Conservation (phyloP, 2,797 vertebrate species). For the Scolopax bukidnonensis region DNA sequence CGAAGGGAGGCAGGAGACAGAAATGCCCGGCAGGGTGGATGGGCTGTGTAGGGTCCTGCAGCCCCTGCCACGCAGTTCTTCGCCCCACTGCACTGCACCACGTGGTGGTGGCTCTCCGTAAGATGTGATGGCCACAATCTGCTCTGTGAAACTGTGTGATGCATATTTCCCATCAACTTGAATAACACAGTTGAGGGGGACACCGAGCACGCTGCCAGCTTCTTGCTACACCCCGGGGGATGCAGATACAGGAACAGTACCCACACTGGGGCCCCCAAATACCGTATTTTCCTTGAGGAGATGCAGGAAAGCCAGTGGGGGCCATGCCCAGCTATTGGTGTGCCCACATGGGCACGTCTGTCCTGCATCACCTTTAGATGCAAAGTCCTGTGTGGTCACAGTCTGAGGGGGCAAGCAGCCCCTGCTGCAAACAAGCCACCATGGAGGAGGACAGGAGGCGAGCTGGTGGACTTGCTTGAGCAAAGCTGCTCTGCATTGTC, state of each 20-base stretch:
- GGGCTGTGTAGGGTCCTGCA: background rate
- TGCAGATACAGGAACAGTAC: background rate
- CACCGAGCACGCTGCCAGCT: background rate
- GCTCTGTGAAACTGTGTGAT: conserved; percentile 18
- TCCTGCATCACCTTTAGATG: background rate
- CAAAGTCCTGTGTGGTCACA: background rate
- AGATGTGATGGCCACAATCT: background rate
- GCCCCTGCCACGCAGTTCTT: background rate
- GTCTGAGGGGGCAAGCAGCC: background rate
- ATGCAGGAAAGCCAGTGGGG: background rate
- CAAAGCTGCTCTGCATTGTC: background rate
- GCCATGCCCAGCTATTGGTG: accelerated
- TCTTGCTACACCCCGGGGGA: background rate
- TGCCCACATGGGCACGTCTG: accelerated
- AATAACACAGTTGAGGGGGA: background rate
- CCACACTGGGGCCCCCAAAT: background rate
- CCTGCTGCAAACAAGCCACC: background rate
- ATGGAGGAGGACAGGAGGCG: background rate
- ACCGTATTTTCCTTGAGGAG: background rate
- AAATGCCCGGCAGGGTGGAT: accelerated
- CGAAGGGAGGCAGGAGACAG: accelerated
- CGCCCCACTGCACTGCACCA: background rate
- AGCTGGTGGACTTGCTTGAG: background rate
- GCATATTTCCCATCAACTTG: conserved; percentile 36
- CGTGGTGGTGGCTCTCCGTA: background rate